Evolutionary conservation across 2,888 invertebrate genomes (phyloP), one percentile per base, ranked within the genome.

Genomic region (Drosophila robusta): DNA sequence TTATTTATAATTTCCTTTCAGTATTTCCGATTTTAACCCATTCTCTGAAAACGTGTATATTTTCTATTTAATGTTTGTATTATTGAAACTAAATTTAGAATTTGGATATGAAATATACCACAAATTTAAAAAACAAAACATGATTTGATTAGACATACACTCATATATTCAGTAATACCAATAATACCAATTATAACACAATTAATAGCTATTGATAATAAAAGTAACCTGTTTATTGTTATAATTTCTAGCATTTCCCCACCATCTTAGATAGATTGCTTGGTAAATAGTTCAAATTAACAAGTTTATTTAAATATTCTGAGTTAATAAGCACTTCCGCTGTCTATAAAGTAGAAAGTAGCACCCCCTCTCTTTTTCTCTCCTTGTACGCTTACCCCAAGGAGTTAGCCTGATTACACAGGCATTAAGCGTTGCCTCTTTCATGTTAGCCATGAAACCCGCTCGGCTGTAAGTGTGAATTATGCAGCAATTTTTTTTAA

Each of bases 401-500:
- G 38, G 26, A 22, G 32, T 49, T 54, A 39, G 29, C 41, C 49
- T 58, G 64, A 51, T 73, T 71, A 51, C 38, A 16, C 6, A 55
- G 60, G 46, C 38, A 24, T n/a, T 22, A 22, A 41, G 22, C 41
- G 12, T 67, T 46, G 24, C 16, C 44, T 24, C 34, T 45, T 39
- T 57, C 6, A 6, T 44, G 34, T 42, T 54, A 39, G 41, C 34
- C 68, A 24, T 62, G 52, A 39, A 80, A 72, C 57, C 49, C 45
- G 67, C 51, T 75, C 49, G 45, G 14, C 42, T 44, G 8, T 45
- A 67, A 73, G 87, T 87, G 82, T 73, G 70, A 84, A 87, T 84
- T 87, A 71, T 81, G 82, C 76, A 75, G 79, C 74, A 62, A 68
- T 73, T 78, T 83, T 54, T 69, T 78, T 77, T 68, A 84, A 86